Base-by-base conservation (phyloP, 1,140 invertebrate genomes). In the Panonychus citri region DNA sequence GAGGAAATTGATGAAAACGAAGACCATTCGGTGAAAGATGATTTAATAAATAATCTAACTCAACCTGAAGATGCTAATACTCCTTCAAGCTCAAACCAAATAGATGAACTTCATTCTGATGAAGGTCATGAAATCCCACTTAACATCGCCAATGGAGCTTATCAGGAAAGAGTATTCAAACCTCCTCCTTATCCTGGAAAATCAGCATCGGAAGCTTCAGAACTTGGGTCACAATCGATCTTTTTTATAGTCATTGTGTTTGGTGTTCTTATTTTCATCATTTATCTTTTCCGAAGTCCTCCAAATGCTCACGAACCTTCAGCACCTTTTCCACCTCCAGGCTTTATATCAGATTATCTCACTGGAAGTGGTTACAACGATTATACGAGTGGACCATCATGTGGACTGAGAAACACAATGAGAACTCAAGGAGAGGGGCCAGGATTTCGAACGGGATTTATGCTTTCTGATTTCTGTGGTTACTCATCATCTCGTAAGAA, bases 61-160 rank as follows among this genome's bases (percentile, higher is more conserved):
- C 30, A 34, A 5, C 30, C 30, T 5, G 5, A 5, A 34, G 12
- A 34, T 34, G 30, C 5, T 7, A 34, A 34, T 34, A 34, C 12
- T 34, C 5, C 30, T 34, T 34, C 12, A 34, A n/a, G n/a, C n/a
- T 34, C 5, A 7, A 12, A 12, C 5, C 30, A 34, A 34, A 7
- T 34, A 34, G 30, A 34, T 5, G 12, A 34, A n/a, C n/a, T n/a
- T 12, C 30, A 34, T 34, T 34, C 30, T 7, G 30, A 34, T 12
- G 12, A 34, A 7, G 30, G 74, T 40, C 30, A 60, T 1, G 58
- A 60, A 28, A 60, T 55, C 37, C 53, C 54, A 5, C 19, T 61
- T 12, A 59, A 56, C n/a, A 24, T 46, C 12, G 49, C 26, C 12
- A 25, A 51, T 30, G 42, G 24, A 27, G 17, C 10, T 25, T 17